Evolutionary conservation across 2,797 vertebrate species (phyloP), one percentile per base, ranked within the genome.

Genomic region (Microcaecilia unicolor): DNA sequence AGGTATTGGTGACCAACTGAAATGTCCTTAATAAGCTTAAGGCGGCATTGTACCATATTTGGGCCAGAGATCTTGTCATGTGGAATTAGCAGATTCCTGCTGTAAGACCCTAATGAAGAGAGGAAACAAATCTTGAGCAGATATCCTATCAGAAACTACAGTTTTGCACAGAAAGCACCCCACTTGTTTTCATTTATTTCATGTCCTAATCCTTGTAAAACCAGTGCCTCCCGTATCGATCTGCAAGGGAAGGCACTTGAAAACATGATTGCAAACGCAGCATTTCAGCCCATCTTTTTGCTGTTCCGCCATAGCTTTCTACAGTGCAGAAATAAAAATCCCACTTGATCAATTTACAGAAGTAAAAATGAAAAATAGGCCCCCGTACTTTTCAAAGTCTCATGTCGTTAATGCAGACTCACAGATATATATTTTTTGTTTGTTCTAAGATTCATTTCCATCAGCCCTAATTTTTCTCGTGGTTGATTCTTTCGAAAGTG

Each of bases 11-110:
- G 12, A 42, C 51, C 49, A 48, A 45, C 42, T 35, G 48, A 41
- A 34, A 32, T 48, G 29, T 48, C n/a, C 28, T 25, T 57, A 51
- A 44, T 51, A 43, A 51, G 58, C 61, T 49, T 44, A 44, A 9
- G 22, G 29, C 15, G 39, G 44, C 39, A 27, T 35, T 44, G 13
- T 51, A 40, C 64, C 38, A 46, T 44, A 51, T 69, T 67, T 64
- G 63, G 41, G 70, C 51, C 68, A 76, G 77, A 64, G 55, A 64
- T 74, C 63, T 79, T 81, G 80, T 74, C 58, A 61, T 55, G 58
- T 31, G 62, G 53, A 52, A 56, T 58, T 61, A 61, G 40, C 10
- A 37, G 34, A 50, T 41, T 73, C 69, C 55, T 30, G 40, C 20
- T 70, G 74, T 49, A 44, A 67, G 55, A 48, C 35, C 30, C 47